phyloP scores from a whole-genome alignment of 2,797 vertebrate species.

The Danio jaintianensis region DNA sequence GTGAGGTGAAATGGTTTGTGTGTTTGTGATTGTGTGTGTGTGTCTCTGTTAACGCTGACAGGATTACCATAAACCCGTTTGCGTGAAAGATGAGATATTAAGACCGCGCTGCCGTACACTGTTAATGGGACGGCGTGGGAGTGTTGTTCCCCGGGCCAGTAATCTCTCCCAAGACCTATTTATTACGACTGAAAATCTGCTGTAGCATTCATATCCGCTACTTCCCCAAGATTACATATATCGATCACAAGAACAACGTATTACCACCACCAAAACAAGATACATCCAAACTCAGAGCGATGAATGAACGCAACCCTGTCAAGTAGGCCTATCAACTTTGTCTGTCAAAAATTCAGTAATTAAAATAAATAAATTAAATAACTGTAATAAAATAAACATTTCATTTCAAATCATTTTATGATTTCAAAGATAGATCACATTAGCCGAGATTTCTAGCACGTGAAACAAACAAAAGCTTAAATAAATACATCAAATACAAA shows the following conservation, averaged over 20 bases:
- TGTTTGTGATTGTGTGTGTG: slow-evolving; percentile 39
- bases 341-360: no score
- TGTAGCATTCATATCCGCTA: slow-evolving; percentile 35
- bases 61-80: slow-evolving; percentile 54
- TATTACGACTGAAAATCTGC: slow-evolving; percentile 44
- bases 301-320: no score
- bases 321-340: no score
- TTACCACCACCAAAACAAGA: slow-evolving; percentile 17
- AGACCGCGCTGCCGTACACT: slow-evolving; percentile 35
- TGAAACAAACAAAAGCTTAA: no score
- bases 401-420: no score
- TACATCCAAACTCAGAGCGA: not conserved
- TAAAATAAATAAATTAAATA: no score
- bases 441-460: no score
- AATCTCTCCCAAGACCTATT: slow-evolving; percentile 42
- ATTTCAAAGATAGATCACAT: no score
- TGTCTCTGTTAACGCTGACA: slow-evolving; percentile 51
- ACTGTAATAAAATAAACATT: no score
- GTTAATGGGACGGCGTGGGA: slow-evolving; percentile 45
- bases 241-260: slow-evolving; percentile 39
- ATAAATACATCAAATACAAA: no score
- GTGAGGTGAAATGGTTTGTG: slow-evolving; percentile 51
- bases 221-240: slow-evolving; percentile 43
- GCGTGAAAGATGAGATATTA: slow-evolving; percentile 54
- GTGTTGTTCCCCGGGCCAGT: slow-evolving; percentile 39